Percentiles rank a stretch among this genome's conserved stretches.
Evolutionary conservation across 2,888 invertebrate genomes (phyloP).

Genomic region (Drosophila rubida): DNA sequence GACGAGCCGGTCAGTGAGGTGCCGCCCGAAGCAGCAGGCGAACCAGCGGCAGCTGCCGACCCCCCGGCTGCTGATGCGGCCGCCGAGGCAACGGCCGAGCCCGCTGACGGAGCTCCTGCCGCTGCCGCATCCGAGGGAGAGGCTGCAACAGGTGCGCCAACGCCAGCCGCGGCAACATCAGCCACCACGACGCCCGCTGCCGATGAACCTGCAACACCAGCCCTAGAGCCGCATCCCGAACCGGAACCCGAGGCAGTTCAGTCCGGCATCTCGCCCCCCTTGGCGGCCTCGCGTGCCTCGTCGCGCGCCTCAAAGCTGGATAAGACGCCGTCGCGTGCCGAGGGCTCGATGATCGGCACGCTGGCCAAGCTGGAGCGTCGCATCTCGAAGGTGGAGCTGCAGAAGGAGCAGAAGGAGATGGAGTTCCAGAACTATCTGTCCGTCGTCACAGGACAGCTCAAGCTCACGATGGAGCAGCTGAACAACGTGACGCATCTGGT

Average conservation of each 20-base stretch:
- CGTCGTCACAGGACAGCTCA: constrained; percentile 65
- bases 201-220: neutral
- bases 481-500: constrained; percentile 67
- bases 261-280: neutral
- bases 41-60: constrained; percentile 10
- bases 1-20: constrained; percentile 27
- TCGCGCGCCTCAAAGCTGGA: constrained; percentile 49
- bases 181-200: neutral
- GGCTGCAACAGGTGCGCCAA: neutral
- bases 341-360: constrained; percentile 41
- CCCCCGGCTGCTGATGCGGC: no score
- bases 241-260: neutral
- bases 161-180: neutral
- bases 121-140: neutral
- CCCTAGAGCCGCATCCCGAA: neutral
- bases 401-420: constrained; percentile 7
- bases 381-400: constrained; percentile 60
- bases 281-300: constrained; percentile 27
- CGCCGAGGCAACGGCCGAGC: constrained; percentile 1
- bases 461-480: constrained; percentile 74
- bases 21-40: neutral
- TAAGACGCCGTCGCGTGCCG: neutral
- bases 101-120: neutral
- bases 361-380: constrained; percentile 58
- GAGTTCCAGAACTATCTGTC: constrained; percentile 46